Conservation (phyloP, 1,140 invertebrate species). For the Drosophila obscura region DNA sequence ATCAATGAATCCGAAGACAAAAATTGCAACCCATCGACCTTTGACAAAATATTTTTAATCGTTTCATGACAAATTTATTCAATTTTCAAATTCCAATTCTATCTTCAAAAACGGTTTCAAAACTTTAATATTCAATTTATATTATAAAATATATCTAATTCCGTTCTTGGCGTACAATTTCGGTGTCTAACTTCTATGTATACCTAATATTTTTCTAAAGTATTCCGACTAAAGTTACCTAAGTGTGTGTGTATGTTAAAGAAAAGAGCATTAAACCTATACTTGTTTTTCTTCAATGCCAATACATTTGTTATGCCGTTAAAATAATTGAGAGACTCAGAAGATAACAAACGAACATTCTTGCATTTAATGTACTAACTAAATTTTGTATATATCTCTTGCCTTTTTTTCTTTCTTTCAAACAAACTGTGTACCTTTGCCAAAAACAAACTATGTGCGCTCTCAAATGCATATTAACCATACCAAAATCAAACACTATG, state of each 20-base stretch:
- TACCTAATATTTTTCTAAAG: slow-evolving; percentile 46
- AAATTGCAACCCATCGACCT: slow-evolving; percentile 34
- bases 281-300: slow-evolving; percentile 31
- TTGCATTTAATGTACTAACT: slow-evolving; percentile 69
- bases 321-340: slow-evolving; percentile 36
- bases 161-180: slow-evolving; percentile 58
- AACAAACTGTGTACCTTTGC: slow-evolving; percentile 65
- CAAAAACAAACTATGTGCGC: slow-evolving; percentile 42
- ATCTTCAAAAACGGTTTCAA: slow-evolving; percentile 19
- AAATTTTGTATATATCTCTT: slow-evolving; percentile 80
- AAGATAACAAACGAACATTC: slow-evolving; percentile 44
- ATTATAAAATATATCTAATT: slow-evolving; percentile 56
- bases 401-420: slow-evolving; percentile 76
- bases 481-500: slow-evolving; percentile 54
- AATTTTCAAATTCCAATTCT: slow-evolving; percentile 35
- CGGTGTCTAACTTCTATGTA: slow-evolving; percentile 66
- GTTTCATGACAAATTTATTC: slow-evolving; percentile 29
- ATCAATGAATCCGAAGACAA: not conserved
- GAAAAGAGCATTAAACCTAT: slow-evolving; percentile 36
- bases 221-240: slow-evolving; percentile 59
- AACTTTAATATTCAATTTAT: slow-evolving; percentile 38
- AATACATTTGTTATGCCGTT: slow-evolving; percentile 39
- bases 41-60: slow-evolving; percentile 16
- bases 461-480: slow-evolving; percentile 44
- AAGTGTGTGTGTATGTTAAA: slow-evolving; percentile 65